Base-by-base conservation (phyloP, 2,113 vertebrate species). In the Etheostoma cragini region DNA sequence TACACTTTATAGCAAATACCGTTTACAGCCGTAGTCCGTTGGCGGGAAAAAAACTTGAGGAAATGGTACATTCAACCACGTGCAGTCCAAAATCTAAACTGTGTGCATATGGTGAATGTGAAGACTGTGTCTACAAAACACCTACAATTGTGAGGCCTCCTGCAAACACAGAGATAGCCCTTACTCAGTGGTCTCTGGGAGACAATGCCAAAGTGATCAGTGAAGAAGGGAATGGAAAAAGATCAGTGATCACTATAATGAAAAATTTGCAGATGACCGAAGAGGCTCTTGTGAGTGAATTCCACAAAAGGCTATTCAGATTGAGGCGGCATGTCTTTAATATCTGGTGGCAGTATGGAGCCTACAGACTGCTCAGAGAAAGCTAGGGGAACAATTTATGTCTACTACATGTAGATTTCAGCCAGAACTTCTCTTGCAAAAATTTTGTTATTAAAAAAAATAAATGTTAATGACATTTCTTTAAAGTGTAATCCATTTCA, bases 111-210 rank as follows among this genome's bases (percentile, higher is more conserved):
- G 26, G 26, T 26, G 26, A 26, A 3, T 26, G 3, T 26, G 26
- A 26, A 26, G 26, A 26, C 26, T 26, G 26, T 26, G 26, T 26
- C 26, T 26, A 26, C 26, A 26, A 1, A 26, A 26, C 26, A 26
- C 26, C 26, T 26, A 26, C 26, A 26, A 26, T 26, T 26, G 26
- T 26, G 26, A 26, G 26, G 26, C 26, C 26, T 26, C 26, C 26
- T 26, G 26, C 26, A 26, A 26, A 26, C 30, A 78, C 38, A 73
- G 62, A 78, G 14, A 21, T 62, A 68, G n/a, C 56, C 49, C 50
- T 75, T 42, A 80, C 42, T 26, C 63, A 75, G 30, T 69, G 71
- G 71, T 70, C 71, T 62, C 12, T 64, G 64, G 71, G 64, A 46
- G 71, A 73, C 15, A 72, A 70, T 69, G n/a, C 26, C 61, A 50